A percentile compares a stretch with the other conserved stretches of the same genome.
Conservation (phyloP, 2,113 vertebrate species). For the Dolichallabes microphthalmus region DNA sequence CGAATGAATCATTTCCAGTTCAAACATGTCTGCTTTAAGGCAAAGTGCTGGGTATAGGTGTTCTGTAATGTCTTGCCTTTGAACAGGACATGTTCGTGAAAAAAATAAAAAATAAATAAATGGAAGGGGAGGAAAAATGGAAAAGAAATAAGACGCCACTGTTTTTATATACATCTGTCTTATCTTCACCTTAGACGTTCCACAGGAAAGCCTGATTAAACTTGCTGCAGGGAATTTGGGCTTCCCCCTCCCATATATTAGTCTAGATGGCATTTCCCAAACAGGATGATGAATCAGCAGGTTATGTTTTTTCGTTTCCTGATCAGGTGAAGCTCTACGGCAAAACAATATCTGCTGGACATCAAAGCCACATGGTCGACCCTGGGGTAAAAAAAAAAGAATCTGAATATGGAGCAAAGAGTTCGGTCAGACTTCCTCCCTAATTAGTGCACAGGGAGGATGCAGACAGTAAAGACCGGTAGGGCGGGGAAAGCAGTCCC, state of each 20-base stretch:
- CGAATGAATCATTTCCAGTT: constrained; percentile 64
- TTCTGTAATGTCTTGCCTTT: constrained; percentile 18
- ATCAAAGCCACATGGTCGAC: constrained; percentile 3
- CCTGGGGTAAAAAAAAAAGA: constrained; percentile 44
- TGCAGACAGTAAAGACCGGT: constrained; percentile 11
- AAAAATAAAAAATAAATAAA: neutral
- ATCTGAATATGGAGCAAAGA: constrained; percentile 42
- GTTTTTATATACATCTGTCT: neutral
- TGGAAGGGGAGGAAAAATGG: no score
- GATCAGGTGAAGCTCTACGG: constrained; percentile 48
- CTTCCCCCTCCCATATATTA: constrained; percentile 59
- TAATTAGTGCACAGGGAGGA: constrained; percentile 17
- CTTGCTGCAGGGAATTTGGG: constrained; percentile 56
- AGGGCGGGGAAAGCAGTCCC: neutral
- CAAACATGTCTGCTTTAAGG: constrained; percentile 31
- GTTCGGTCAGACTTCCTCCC: constrained; percentile 32
- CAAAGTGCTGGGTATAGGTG: constrained; percentile 44
- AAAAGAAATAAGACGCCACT: neutral
- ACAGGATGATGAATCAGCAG: constrained; percentile 69
- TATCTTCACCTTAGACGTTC: constrained; percentile 36
- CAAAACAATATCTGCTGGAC: constrained; percentile 53
- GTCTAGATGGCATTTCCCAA: constrained; percentile 66
- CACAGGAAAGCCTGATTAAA: constrained; percentile 72
- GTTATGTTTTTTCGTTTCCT: constrained; percentile 33
- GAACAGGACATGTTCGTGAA: constrained; percentile 41